A percentile compares a stretch with the other conserved stretches of the same genome.
Evolutionary conservation across 1,140 invertebrate genomes (phyloP).

Genomic region (Drosophila triauraria): DNA sequence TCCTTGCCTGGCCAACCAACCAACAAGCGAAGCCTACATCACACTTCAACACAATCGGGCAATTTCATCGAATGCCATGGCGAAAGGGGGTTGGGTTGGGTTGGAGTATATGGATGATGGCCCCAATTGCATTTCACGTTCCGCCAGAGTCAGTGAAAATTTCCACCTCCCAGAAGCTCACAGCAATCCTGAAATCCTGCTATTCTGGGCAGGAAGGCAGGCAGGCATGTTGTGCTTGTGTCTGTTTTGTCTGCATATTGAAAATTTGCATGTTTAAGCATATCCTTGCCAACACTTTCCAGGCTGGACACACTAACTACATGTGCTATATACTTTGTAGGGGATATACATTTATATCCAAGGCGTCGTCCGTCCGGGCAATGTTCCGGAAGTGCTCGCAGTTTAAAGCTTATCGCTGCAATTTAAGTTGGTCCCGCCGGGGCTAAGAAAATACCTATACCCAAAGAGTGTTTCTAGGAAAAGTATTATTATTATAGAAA

Average conservation of each 20-base stretch:
- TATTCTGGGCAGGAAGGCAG: slow-evolving; percentile 68
- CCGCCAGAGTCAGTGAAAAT: slow-evolving; percentile 63
- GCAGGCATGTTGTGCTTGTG: slow-evolving; percentile 67
- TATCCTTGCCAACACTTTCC: slow-evolving; percentile 82
- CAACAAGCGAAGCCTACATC: slow-evolving; percentile 83
- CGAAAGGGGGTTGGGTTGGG: slow-evolving; percentile 3
- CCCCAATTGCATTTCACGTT: slow-evolving; percentile 78
- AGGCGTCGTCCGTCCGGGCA: slow-evolving; percentile 25
- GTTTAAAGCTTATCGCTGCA: slow-evolving; percentile 83
- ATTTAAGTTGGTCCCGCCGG: slow-evolving; percentile 64
- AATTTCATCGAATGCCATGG: slow-evolving; percentile 72
- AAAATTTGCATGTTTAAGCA: slow-evolving; percentile 84
- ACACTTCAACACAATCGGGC: slow-evolving; percentile 84
- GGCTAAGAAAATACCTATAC: slow-evolving; percentile 15
- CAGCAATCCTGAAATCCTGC: slow-evolving; percentile 2
- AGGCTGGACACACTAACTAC: slow-evolving; percentile 53
- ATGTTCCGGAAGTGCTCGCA: slow-evolving; percentile 72
- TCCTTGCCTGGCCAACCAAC: slow-evolving; percentile 56
- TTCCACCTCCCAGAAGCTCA: slow-evolving; percentile 30
- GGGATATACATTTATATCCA: slow-evolving; percentile 20
- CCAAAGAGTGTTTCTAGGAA: neutral
- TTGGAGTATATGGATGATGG: slow-evolving; percentile 5
- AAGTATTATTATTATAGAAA: neutral
- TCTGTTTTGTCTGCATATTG: slow-evolving; percentile 81
- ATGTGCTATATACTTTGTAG: slow-evolving; percentile 44